Conservation (phyloP, 2,113 vertebrate species). For the Phrynosoma blainvillii region DNA sequence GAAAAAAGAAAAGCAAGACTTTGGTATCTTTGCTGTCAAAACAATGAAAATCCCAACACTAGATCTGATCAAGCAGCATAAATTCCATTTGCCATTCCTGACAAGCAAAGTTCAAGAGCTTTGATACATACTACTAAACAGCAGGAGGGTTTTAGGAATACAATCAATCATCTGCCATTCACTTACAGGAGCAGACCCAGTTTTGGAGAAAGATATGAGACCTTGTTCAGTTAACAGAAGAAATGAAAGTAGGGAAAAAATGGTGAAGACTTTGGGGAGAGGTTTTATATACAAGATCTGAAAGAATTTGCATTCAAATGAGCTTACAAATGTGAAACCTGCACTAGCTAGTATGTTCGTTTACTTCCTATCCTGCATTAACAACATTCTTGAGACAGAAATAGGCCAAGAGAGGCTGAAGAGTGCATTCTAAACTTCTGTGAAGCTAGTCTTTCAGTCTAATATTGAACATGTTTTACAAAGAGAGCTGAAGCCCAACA, state of each 20-base stretch:
- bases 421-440: neutral
- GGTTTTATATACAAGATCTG: neutral
- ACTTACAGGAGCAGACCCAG: neutral
- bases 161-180: too few relatives aligned
- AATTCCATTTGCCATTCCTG: neutral
- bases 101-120: conserved; percentile 18
- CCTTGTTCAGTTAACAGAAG: neutral
- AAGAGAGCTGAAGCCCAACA: neutral
- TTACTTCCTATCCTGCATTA: neutral
- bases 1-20: too few relatives aligned
- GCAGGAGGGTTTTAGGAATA: neutral
- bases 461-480: neutral
- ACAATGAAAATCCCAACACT: neutral
- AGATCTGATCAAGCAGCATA: neutral
- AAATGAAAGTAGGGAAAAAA: conserved; percentile 8
- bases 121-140: neutral
- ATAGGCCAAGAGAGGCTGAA: neutral
- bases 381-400: neutral
- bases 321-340: neutral
- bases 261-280: neutral
- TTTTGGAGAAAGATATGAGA: neutral
- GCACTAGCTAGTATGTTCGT: neutral
- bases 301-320: neutral
- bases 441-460: neutral
- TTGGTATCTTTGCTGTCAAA: too few relatives aligned